Percentiles rank a stretch among this genome's conserved stretches.
Conservation (phyloP, 2,113 vertebrate species). For the Lophotis ruficrista region DNA sequence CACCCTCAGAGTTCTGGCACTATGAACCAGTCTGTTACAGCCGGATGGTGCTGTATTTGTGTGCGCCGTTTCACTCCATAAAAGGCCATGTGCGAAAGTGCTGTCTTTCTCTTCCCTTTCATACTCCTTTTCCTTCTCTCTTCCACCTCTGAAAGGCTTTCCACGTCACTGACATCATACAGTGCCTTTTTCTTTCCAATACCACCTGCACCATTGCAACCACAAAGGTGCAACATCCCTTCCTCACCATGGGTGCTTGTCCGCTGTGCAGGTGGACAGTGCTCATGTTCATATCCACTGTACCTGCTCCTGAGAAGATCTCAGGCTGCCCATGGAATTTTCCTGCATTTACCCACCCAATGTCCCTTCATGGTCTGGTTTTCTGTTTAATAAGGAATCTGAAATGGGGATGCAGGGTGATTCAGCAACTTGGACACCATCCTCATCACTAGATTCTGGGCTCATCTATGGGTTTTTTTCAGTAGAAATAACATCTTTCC, state of each 20-base stretch:
- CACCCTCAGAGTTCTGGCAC: neutral
- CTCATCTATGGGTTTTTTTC: neutral
- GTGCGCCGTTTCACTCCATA: neutral
- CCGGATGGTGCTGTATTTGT: neutral
- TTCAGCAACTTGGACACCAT: neutral
- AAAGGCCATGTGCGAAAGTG: neutral
- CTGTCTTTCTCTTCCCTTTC: neutral
- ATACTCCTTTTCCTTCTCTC: neutral
- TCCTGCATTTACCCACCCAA: rapidly evolving
- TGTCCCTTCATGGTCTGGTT: rapidly evolving
- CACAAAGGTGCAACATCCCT: neutral
- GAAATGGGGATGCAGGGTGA: rapidly evolving
- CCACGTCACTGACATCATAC: rapidly evolving
- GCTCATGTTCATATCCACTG: rapidly evolving
- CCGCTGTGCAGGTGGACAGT: neutral
- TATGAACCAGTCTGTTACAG: neutral
- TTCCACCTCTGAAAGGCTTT: neutral
- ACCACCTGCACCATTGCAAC: neutral
- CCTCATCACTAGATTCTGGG: neutral
- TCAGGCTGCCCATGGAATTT: neutral
- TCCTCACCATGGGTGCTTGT: rapidly evolving
- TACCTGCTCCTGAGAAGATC: neutral
- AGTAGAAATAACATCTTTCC: neutral
- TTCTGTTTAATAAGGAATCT: neutral
- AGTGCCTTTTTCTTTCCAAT: neutral